Base-by-base conservation (phyloP, 2,888 invertebrate species). In the Mythimna albipuncta region DNA sequence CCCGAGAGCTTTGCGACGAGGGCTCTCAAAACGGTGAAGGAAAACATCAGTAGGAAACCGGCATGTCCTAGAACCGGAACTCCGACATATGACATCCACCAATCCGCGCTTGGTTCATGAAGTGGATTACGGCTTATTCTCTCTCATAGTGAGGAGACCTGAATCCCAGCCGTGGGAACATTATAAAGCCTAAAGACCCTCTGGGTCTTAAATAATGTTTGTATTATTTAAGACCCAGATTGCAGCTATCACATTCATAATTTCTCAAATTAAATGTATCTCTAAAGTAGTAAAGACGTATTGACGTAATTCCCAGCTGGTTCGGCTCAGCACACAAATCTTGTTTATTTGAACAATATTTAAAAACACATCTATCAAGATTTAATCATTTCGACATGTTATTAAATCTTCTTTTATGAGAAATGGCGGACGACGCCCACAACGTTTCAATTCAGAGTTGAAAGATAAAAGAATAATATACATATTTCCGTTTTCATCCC, bases 331-430 rank as follows among this genome's bases (percentile, higher is more conserved):
- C 26, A 32, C 32, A 67, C 26, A 47, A 61, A 26, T 9, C 35
- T 13, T 79, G 76, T 83, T 81, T 83, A 68, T 75, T 70, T 70
- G 59, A 80, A 83, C 38, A 65, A 79, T 65, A 79, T 80, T 82
- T 61, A 66, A 70, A 64, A 81, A 81, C 80, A 83, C 58, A 81
- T 80, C 58, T 75, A 68, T 83, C 80, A 75, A 7, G 58, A 59
- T 72, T 57, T 59, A 59, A 80, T 74, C 0, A 59, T 81, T 83
- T 55, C 57, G 52, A 70, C 69, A 54, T 64, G 70, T 83, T 81
- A 70, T 83, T 70, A 52, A 59, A 65, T 74, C 21, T 74, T 72
- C 16, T 74, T 72, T 58, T 63, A 70, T 65, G 64, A 83, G 54
- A 9, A 64, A 70, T 59, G 59, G 62, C 55, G 13, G 13, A 19